Percentiles rank a stretch among this genome's conserved stretches.
Conservation (phyloP, 1,140 invertebrate species). For the Zaprionus inermis region DNA sequence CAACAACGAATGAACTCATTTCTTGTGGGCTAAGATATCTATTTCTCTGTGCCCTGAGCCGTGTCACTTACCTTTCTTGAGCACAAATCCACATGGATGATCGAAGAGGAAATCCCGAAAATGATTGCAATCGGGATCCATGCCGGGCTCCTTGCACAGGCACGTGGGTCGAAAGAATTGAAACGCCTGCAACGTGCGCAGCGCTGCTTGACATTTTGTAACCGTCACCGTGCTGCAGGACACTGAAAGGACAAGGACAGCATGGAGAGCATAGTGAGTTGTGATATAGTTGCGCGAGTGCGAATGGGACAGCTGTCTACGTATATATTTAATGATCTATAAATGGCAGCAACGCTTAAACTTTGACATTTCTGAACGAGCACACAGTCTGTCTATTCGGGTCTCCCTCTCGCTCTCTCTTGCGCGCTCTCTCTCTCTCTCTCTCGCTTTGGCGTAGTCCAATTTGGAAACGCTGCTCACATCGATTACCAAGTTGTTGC, state of each 20-base stretch:
- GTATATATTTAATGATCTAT: constrained; percentile 75
- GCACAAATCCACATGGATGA: constrained; percentile 94
- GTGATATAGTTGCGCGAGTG: constrained; percentile 5
- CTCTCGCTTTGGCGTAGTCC: constrained; percentile 17
- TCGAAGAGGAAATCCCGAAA: constrained; percentile 96
- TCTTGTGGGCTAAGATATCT: background rate
- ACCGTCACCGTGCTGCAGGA: constrained; percentile 96
- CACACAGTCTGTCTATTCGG: too few relatives aligned
- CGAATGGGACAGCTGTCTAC: background rate
- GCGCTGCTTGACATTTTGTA: constrained; percentile 94
- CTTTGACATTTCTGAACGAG: constrained; percentile 65
- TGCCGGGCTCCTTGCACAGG: constrained; percentile 93
- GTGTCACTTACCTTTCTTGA: constrained; percentile 90
- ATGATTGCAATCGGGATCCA: constrained; percentile 95
- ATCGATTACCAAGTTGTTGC: constrained; percentile 66
- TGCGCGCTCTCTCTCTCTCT: too few relatives aligned
- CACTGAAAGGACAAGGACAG: constrained; percentile 88
- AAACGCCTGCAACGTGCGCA: constrained; percentile 94
- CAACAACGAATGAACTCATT: background rate
- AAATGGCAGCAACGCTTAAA: constrained; percentile 76
- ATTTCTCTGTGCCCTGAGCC: background rate
- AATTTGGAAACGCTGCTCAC: constrained; percentile 61
- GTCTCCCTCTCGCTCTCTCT: too few relatives aligned
- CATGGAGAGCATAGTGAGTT: background rate
- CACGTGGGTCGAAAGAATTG: constrained; percentile 96